Base-by-base conservation (phyloP, 2,888 invertebrate genomes). In the Uloborus plumipes region DNA sequence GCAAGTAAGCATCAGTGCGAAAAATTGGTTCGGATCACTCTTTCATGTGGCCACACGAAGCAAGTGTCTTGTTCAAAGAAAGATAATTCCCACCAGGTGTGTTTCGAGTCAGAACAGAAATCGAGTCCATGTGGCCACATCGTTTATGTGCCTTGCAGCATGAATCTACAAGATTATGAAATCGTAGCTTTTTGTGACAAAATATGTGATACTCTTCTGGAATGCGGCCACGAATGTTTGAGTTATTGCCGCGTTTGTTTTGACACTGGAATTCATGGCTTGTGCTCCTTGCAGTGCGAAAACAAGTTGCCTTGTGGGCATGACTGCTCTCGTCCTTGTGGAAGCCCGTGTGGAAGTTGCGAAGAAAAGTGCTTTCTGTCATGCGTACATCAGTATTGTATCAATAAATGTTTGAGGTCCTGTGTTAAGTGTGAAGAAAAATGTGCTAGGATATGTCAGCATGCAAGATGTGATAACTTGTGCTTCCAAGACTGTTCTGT, bases 401-500 rank as follows among this genome's bases (percentile, higher is more conserved):
- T 51, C 0, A 85, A 86, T 26, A 53, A 47, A 16, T 89, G 89
- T 85, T 86, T 87, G 14, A 85, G 86, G 14, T 76, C 84, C 6
- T 89, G 89, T 81, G 74, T 77, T 11, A 81, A 85, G n/a, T 90
- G 90, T 85, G 85, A 70, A 18, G 2, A 61, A 11, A 51, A 39
- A 20, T 84, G 84, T 50, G 31, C n/a, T 1, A 16, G 67, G 47
- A 14, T 26, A 3, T 83, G 83, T 49, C n/a, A 18, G 1, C 83
- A 83, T 61, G 51, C 18, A 20, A 16, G 18, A 26, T 83, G 83
- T 50, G 85, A 59, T 0, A 87, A 86, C 55, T 84, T 87, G 1
- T 90, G 90, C 84, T 85, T 86, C 16, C 88, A 90, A 80, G 86
- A 87, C 0, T 91, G 90, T 80, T 86, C 88, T 59, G 86, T 89